phyloP scores from a whole-genome alignment of 2,113 vertebrate species.

The Chionodraco myersi region DNA sequence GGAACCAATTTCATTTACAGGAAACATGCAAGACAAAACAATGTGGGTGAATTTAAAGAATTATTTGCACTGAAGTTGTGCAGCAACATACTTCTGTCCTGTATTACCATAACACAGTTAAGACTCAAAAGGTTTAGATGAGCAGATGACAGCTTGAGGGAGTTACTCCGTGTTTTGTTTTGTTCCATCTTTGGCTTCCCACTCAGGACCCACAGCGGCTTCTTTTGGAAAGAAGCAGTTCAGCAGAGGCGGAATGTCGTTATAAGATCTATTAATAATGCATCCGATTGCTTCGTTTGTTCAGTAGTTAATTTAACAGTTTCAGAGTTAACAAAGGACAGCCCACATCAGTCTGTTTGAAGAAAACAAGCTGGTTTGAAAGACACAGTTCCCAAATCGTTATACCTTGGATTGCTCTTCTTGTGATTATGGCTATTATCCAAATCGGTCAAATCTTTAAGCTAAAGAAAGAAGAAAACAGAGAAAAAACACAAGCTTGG shows the following conservation, averaged over 20 bases:
- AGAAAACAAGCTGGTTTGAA: neutral
- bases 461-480: neutral
- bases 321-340: constrained; percentile 24
- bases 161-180: constrained; percentile 22
- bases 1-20: neutral
- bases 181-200: constrained; percentile 42
- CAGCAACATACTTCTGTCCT: neutral
- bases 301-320: constrained; percentile 32
- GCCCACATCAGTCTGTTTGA: neutral
- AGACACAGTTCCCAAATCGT: neutral
- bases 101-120: constrained; percentile 42
- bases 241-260: constrained; percentile 27
- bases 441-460: neutral
- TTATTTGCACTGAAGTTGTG: constrained; percentile 12
- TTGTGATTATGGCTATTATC: neutral
- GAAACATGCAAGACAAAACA: constrained; percentile 20
- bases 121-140: constrained; percentile 27
- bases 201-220: constrained; percentile 27
- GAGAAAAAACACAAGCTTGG: neutral
- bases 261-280: constrained; percentile 68
- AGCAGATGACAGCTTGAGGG: constrained; percentile 50
- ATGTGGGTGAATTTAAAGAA: neutral
- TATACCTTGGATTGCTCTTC: neutral
- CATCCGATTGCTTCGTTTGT: constrained; percentile 41
- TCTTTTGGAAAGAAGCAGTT: constrained; percentile 43